Evolutionary conservation across 1,140 invertebrate species (phyloP), one percentile per base, ranked within the genome.

Genomic region (Drosophila sucinea): DNA sequence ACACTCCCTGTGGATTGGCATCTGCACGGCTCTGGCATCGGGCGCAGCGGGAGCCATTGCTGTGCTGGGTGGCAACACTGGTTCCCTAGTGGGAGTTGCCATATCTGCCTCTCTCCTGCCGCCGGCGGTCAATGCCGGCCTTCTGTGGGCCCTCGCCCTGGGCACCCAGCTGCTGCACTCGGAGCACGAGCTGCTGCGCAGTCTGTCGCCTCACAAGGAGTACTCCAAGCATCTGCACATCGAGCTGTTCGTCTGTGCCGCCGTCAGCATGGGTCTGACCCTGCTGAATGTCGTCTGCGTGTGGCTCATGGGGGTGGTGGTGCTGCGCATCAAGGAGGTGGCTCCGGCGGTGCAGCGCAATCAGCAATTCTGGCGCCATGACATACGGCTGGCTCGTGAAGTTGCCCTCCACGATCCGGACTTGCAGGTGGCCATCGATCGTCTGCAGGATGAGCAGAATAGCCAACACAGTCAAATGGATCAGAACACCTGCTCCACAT

Each of bases 71-170:
- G 93, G 94, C 27, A 96, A 96, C 89, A 94, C 94, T 1, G 94
- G 95, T 1, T 96, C 96, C 1, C 89, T 97, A 30, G 95, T 96
- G 10, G 96, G 96, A 40, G 96, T 96, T 6, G 96, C 96, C 4
- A 97, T 97, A 58, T 96, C 96, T 1, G 95, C 95, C 0, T 96
- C 96, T 0, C 91, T 97, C 5, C 92, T 97, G 41, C 96, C 96
- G 17, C 96, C 96, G 2, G 95, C 95, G 23, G 96, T 96, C 0
- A 97, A 97, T 86, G 93, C 94, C 4, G 95, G 95, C 1, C 89
- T 96, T 5, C 84, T 96, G 1, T 96, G 95, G 94, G 94, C 95
- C 0, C 92, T 95, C 81, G 92, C 95, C 1, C 76, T 95, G 2
- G 92, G 94, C 38, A 82, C 92, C 0, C 73, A 93, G 0, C 87